phyloP scores from a whole-genome alignment of 2,797 vertebrate genomes.

The Galaxias olidus region DNA sequence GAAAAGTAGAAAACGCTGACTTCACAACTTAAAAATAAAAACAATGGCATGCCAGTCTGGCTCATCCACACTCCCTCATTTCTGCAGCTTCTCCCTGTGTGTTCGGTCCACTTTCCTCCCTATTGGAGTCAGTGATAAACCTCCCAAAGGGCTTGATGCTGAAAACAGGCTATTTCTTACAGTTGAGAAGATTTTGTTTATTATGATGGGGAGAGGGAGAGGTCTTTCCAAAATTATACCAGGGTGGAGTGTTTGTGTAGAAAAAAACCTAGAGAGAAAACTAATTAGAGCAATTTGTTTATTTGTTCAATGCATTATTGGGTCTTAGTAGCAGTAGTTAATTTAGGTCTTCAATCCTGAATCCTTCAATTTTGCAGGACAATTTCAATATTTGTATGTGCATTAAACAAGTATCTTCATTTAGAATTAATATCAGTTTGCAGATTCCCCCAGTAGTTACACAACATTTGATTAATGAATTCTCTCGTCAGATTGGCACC shows the following conservation, averaged over 20 bases:
- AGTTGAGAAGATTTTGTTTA: conserved; percentile 12
- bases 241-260: too few relatives aligned
- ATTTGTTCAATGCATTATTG: too few relatives aligned
- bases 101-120: conserved; percentile 35
- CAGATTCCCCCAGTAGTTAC: too few relatives aligned
- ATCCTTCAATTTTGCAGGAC: too few relatives aligned
- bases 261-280: too few relatives aligned
- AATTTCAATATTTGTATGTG: too few relatives aligned
- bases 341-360: too few relatives aligned
- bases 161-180: conserved; percentile 25
- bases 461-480: neutral
- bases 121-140: conserved; percentile 40
- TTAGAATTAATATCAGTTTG: too few relatives aligned
- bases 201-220: neutral
- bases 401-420: too few relatives aligned
- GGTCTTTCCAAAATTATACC: neutral
- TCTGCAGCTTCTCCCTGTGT: conserved; percentile 13
- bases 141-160: conserved; percentile 18
- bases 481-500: conserved; percentile 78
- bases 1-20: conserved; percentile 59
- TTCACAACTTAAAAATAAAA: conserved; percentile 41
- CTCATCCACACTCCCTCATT: conserved; percentile 23
- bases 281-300: too few relatives aligned
- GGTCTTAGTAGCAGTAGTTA: too few relatives aligned
- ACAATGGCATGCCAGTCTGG: conserved; percentile 22